These are phyloP conservation scores for Synchiropus splendidus DNA, from an alignment of 2,113 vertebrate species.

Conservation along the genomic window DNA sequence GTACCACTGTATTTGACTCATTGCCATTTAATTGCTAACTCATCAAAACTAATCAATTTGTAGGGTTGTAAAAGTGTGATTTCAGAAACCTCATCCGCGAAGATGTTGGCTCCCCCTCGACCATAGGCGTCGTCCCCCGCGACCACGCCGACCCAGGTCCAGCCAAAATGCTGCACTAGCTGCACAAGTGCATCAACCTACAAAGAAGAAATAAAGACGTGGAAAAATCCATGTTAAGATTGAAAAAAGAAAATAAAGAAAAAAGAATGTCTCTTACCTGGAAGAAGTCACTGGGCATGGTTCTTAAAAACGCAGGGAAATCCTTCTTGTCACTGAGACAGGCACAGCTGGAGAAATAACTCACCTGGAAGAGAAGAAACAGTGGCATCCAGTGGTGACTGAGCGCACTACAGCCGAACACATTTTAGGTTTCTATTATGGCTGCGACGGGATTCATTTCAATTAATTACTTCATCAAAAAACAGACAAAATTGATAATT, in stretches of 20 bases:
- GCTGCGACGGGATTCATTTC: neutral
- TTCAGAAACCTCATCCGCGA: slow-evolving; percentile 56
- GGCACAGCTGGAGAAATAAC: slow-evolving; percentile 73
- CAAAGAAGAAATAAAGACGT: neutral
- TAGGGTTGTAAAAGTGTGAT: no score
- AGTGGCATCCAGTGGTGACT: no score
- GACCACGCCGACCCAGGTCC: slow-evolving; percentile 71
- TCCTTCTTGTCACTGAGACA: slow-evolving; percentile 68
- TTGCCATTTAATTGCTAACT: no score
- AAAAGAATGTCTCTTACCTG: slow-evolving; percentile 44
- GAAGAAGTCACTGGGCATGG: slow-evolving; percentile 72
- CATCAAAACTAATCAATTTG: no score
- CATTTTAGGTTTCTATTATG: no score
- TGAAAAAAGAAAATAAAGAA: neutral
- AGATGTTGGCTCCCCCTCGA: slow-evolving; percentile 64
- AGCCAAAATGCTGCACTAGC: slow-evolving; percentile 68
- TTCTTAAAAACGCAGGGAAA: slow-evolving; percentile 70
- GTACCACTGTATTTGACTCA: no score
- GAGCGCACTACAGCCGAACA: neutral
- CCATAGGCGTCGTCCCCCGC: slow-evolving; percentile 72
- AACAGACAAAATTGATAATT: neutral
- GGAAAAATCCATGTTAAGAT: neutral
- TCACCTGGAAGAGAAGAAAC: slow-evolving; percentile 51
- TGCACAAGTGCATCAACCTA: slow-evolving; percentile 66
- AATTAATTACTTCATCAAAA: neutral